Base-by-base conservation (phyloP, 2,888 invertebrate genomes). In the Andrena hattorfiana region DNA sequence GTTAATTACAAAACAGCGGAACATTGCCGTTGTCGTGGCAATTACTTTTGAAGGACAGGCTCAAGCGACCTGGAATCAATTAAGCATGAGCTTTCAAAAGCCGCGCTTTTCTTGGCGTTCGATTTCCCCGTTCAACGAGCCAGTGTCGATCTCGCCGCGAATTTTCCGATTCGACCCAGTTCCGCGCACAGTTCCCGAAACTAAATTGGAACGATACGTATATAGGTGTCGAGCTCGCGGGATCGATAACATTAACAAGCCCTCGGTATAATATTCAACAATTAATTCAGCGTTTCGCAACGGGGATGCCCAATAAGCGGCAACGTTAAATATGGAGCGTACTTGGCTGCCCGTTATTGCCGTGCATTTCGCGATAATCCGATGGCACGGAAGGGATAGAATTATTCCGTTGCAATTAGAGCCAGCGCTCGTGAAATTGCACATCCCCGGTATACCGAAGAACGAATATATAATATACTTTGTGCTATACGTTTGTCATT, bases 121-220 rank as follows among this genome's bases (percentile, higher is more conserved):
- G 70, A 35, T 35, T 66, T 30, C 26, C 69, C 10, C 20, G 8
- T 16, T 80, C 67, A 80, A 71, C 71, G 60, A 71, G 71, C 49
- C 32, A 32, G 10, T 66, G 78, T 67, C 28, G 26, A 62, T 80
- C 66, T 71, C 48, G 42, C 54, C 66, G 60, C 51, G 71, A 62
- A 54, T 78, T 80, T 54, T 62, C 62, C 20, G 60, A 60, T 67
- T 54, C 78, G 71, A 78, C 80, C 69, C 59, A 64, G 59, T 77
- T 77, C 48, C 49, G 35, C 28, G 28, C 64, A 30, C 77, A 20
- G 51, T 67, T 51, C 48, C 66, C 64, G 78, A 78, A 78, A 67
- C 54, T 62, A 49, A 80, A 67, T 71, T 42, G 62, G 48, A 30
- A 23, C 54, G 71, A 13, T 16, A 42, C 1, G 42, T 42, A 42